These are phyloP conservation scores for Alviniconcha marisindica DNA, from an alignment of 1,140 invertebrate species.

Conservation along the genomic window DNA sequence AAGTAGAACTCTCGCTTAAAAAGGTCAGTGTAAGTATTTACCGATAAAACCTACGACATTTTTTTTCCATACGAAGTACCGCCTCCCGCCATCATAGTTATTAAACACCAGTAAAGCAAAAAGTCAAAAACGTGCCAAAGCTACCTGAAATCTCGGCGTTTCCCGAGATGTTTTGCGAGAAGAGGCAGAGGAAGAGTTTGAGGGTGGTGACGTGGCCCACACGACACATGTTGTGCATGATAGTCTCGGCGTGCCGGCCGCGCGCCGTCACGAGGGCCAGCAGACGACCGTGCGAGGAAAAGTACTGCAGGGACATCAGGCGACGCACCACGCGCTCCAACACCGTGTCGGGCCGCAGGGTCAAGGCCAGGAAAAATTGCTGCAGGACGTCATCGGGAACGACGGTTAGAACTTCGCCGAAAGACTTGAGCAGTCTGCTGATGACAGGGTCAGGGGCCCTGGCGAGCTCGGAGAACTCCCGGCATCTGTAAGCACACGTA, in stretches of 20 bases:
- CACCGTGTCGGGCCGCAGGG: not conserved
- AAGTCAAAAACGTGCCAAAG: not conserved
- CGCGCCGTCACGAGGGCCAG: not conserved
- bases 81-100: too few species aligned
- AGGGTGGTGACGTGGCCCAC: not conserved
- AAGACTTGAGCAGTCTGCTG: not conserved
- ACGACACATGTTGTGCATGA: constrained; percentile 33
- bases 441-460: not conserved
- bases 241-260: constrained; percentile 4
- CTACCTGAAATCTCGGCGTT: not conserved
- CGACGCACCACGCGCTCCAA: constrained; percentile 15
- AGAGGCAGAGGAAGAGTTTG: constrained; percentile 12
- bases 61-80: too few species aligned
- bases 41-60: too few species aligned
- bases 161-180: not conserved
- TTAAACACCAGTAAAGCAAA: too few species aligned
- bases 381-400: not conserved
- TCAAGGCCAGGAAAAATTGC: not conserved
- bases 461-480: not conserved
- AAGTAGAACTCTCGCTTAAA: too few species aligned
- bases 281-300: not conserved
- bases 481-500: constrained; percentile 2
- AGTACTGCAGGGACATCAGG: not conserved
- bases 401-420: not conserved
- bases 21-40: too few species aligned